A percentile compares a stretch with the other conserved stretches of the same genome.
Evolutionary conservation across 2,113 vertebrate genomes (phyloP).

Genomic region (Heptranchias perlo): DNA sequence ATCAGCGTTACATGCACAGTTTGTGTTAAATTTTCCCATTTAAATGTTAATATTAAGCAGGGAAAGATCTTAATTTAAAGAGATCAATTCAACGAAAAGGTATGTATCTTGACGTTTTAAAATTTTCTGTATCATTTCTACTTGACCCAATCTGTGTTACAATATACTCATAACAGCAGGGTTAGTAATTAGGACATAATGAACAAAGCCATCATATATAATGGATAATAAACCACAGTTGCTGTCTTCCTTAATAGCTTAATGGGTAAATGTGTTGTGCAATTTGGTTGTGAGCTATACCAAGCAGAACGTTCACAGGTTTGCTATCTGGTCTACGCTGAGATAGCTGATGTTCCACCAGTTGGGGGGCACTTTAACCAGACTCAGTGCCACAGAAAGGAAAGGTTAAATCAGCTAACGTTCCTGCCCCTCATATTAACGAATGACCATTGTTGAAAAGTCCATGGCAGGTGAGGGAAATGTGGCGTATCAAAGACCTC

Average conservation of each 20-base stretch:
- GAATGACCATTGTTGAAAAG: not conserved
- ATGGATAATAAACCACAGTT: not conserved
- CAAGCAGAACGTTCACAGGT: not conserved
- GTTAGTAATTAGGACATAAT: not conserved
- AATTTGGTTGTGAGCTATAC: not conserved
- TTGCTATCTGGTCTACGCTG: not conserved
- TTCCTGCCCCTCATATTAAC: not conserved
- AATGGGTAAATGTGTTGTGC: not conserved
- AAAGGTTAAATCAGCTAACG: not conserved
- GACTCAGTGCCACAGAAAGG: not conserved
- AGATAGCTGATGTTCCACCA: not conserved
- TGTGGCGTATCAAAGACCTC: not conserved
- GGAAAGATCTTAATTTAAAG: not conserved
- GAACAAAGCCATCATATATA: not conserved
- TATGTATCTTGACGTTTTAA: not conserved
- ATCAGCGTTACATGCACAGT: not conserved
- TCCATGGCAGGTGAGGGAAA: not conserved
- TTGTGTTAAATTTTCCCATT: not conserved
- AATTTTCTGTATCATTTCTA: not conserved
- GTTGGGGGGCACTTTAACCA: not conserved
- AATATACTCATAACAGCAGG: not conserved
- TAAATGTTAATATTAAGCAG: not conserved
- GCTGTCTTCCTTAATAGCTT: not conserved
- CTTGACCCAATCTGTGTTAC: not conserved
- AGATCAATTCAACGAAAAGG: not conserved